phyloP scores from a whole-genome alignment of 2,113 vertebrate species.

The Himantopus leucocephalus region DNA sequence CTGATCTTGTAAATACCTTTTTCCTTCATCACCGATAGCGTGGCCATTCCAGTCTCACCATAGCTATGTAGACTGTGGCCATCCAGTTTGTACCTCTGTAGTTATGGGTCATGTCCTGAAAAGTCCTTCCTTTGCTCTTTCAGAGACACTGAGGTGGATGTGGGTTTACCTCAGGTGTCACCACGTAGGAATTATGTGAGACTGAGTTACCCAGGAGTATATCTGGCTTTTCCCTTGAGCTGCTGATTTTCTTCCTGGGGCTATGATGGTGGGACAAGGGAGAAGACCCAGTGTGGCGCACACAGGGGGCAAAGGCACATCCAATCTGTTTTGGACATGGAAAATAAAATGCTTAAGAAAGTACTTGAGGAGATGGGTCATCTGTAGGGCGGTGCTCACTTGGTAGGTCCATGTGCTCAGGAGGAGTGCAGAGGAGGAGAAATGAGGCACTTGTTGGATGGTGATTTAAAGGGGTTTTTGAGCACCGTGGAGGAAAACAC shows the following conservation, averaged over 20 bases:
- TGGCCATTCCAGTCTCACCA: background rate
- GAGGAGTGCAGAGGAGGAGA: background rate
- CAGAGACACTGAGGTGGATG: background rate
- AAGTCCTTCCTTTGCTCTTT: background rate
- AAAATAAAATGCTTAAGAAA: background rate
- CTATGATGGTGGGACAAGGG: background rate
- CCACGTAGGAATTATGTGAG: background rate
- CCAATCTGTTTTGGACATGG: background rate
- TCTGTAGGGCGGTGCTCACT: background rate
- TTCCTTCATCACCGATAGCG: accelerated
- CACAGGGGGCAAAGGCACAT: accelerated
- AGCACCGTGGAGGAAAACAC: background rate
- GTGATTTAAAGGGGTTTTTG: background rate
- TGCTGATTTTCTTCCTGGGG: background rate
- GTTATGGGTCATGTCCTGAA: background rate
- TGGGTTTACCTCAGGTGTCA: background rate
- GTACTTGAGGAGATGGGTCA: background rate
- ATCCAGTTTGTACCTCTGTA: background rate
- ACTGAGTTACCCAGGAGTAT: background rate
- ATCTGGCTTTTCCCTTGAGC: background rate
- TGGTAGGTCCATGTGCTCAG: background rate
- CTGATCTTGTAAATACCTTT: background rate
- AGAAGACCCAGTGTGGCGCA: background rate
- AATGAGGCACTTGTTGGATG: background rate
- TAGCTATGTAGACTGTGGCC: accelerated